These are phyloP conservation scores for Platysternon megacephalum DNA, from an alignment of 2,113 vertebrate species.

Conservation along the genomic window DNA sequence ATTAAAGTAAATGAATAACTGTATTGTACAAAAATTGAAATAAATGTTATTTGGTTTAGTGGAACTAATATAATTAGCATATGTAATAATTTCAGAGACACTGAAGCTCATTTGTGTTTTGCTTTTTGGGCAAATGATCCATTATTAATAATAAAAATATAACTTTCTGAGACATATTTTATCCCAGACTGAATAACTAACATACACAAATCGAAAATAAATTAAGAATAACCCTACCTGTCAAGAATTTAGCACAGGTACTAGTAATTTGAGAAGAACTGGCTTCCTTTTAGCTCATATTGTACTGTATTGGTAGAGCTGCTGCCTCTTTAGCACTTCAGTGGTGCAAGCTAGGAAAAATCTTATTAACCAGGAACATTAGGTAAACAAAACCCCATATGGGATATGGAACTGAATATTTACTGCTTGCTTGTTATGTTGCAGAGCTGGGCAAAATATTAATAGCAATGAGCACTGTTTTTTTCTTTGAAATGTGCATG, in stretches of 20 bases:
- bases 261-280: background rate
- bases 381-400: background rate
- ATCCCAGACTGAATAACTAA: background rate
- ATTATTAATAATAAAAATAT: constrained; percentile 27
- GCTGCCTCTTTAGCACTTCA: background rate
- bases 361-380: background rate
- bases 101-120: background rate
- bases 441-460: background rate
- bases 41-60: constrained; percentile 22
- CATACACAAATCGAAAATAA: constrained; percentile 1
- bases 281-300: background rate
- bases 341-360: background rate
- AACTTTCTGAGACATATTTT: constrained; percentile 1
- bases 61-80: constrained; percentile 44
- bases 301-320: background rate
- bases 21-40: background rate
- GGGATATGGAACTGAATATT: background rate
- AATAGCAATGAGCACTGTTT: background rate
- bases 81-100: constrained; percentile 7
- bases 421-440: background rate
- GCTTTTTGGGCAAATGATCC: constrained; percentile 36
- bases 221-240: constrained; percentile 14
- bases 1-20: constrained; percentile 51
- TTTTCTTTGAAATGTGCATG: background rate
- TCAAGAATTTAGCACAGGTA: background rate